Evolutionary conservation across 2,113 vertebrate species (phyloP).

Genomic region (Gallinago jamesoni): DNA sequence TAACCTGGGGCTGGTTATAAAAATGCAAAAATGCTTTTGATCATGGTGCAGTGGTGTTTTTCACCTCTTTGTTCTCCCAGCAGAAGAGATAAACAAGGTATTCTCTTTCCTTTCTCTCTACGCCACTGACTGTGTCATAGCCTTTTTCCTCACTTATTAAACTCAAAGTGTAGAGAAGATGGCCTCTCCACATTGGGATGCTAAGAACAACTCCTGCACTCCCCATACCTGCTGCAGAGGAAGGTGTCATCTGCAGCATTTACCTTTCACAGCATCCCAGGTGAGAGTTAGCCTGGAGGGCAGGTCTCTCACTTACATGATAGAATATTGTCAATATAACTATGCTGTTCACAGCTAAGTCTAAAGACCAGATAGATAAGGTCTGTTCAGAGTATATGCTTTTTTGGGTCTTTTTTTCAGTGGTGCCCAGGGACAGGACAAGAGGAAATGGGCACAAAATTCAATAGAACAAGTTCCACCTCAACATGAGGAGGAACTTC

Average conservation of each 20-base stretch:
- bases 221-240: background rate
- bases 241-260: background rate
- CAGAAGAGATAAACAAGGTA: background rate
- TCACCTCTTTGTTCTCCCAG: background rate
- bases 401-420: too few species aligned
- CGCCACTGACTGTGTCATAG: accelerated
- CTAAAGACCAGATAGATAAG: background rate
- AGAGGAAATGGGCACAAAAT: too few species aligned
- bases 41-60: accelerated
- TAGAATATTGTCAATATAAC: accelerated
- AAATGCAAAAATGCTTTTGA: background rate
- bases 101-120: background rate
- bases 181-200: accelerated
- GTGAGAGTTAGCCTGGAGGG: background rate
- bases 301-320: accelerated
- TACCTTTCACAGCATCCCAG: background rate
- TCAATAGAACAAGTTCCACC: too few species aligned
- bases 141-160: background rate
- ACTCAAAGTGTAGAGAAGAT: background rate
- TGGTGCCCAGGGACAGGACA: too few species aligned
- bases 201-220: background rate
- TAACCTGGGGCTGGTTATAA: background rate
- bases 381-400: background rate
- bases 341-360: background rate
- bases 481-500: too few species aligned